These are phyloP conservation scores for Paguma larvata DNA, from an alignment of 2,797 vertebrate genomes.

Conservation along the genomic window DNA sequence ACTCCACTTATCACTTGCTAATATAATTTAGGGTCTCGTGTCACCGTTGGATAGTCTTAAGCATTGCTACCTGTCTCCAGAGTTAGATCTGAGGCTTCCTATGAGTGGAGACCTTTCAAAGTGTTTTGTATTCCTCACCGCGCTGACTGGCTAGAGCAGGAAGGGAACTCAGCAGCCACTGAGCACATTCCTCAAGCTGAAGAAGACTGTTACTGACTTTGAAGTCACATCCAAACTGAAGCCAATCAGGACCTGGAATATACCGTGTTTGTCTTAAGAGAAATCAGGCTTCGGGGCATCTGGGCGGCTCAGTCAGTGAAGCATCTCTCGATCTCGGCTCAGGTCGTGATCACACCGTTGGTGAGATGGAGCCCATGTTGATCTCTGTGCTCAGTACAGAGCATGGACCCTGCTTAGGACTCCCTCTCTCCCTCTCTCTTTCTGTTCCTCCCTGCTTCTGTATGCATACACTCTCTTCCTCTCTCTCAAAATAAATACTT, in stretches of 20 bases:
- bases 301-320: no score
- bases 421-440: no score
- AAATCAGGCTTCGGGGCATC: not conserved
- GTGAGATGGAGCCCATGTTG: no score
- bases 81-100: slow-evolving; percentile 17
- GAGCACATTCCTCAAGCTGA: not conserved
- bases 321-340: no score
- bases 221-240: not conserved
- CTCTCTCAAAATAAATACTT: no score
- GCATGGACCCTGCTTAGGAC: no score
- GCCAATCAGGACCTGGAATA: not conserved
- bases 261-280: not conserved
- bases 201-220: not conserved
- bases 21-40: not conserved
- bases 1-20: slow-evolving; percentile 10
- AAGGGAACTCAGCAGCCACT: not conserved
- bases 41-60: not conserved
- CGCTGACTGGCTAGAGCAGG: not conserved
- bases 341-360: no score
- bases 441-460: no score
- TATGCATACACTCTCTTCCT: no score
- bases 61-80: not conserved
- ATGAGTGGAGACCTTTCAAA: not conserved
- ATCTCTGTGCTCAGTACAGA: no score
- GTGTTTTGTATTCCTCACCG: not conserved